Evolutionary conservation across 1,140 invertebrate genomes (phyloP), one percentile per base, ranked within the genome.

Genomic region (Danaus melanippus): DNA sequence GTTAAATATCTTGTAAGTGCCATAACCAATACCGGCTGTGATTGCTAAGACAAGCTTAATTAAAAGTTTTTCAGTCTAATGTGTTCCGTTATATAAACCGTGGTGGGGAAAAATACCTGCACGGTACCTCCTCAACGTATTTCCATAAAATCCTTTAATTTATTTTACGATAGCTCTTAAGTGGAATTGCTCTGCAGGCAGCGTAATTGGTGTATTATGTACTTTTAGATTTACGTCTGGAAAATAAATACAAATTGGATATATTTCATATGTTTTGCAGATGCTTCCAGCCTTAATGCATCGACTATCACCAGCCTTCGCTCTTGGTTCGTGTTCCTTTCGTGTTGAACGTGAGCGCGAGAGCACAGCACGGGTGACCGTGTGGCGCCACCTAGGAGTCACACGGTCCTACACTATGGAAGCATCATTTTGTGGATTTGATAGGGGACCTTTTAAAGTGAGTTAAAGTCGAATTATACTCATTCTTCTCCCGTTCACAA

Each of bases 341-440:
- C 89, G 91, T 46, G 90, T 97, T 45, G 93, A 95, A 69, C 90
- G 93, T 58, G 89, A 90, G 52, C 91, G 95, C 53, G 95, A 97
- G 86, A 90, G 93, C 48, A 96, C 95, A 1, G 95, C 95, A 5
- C 87, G 96, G 42, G 93, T 97, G 48, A 92, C 94, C 0, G 89
- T 96, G 39, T 97, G 95, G 95, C 83, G 95, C 55, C 92, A 96
- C 76, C 91, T 96, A 46, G 92, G 91, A 10, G 90, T 97, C 39
- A 83, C 87, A 12, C 86, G 89, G 67, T 90, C 85, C 55, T 97
- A 97, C 81, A 97, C 95, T 6, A 92, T 97, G 91, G 96, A 97
- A 78, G 93, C 93, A 46, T 94, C 93, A 56, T 96, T 94, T 80
- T 95, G 93, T 72, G 95, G 95, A 12, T 96, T 92, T 75, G 94